Conservation (phyloP, 2,797 vertebrate species). For the Sparidentex hasta region DNA sequence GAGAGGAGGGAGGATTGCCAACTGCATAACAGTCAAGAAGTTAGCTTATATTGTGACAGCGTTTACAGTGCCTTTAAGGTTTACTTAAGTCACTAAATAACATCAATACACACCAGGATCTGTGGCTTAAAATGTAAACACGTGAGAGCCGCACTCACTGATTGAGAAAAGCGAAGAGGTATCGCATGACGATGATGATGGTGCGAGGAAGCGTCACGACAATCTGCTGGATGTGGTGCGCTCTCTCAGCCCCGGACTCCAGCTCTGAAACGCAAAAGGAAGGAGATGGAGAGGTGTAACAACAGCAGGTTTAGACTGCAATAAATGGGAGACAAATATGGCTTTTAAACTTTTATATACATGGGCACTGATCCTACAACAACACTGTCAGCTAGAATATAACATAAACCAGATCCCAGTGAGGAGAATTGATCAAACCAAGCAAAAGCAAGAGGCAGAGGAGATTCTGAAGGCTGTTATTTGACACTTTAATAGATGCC, state of each 20-base stretch:
- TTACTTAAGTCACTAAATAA: not conserved
- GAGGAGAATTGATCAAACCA: slow-evolving; percentile 15
- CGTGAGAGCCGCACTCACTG: slow-evolving; percentile 88
- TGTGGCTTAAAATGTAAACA: not conserved
- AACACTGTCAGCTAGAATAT: slow-evolving; percentile 24
- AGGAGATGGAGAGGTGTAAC: not conserved
- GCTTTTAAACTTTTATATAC: not conserved
- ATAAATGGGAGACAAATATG: slow-evolving; percentile 7
- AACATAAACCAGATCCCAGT: slow-evolving; percentile 8
- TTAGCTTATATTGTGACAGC: too few relatives aligned
- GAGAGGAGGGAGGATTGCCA: too few relatives aligned
- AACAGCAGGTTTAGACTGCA: not conserved
- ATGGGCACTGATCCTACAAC: not conserved
- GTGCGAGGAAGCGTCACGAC: slow-evolving; percentile 93
- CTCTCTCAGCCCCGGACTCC: slow-evolving; percentile 92
- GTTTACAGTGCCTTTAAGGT: not conserved
- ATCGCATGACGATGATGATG: slow-evolving; percentile 98
- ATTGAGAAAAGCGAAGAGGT: slow-evolving; percentile 98
- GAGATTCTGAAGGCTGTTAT: slow-evolving; percentile 33
- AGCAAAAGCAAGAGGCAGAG: slow-evolving; percentile 16
- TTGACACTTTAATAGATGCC: slow-evolving; percentile 56
- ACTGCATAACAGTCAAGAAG: too few relatives aligned
- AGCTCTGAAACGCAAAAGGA: slow-evolving; percentile 88
- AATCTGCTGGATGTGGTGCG: slow-evolving; percentile 96
- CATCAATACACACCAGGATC: not conserved